Evolutionary conservation across 2,113 vertebrate species (phyloP).

Genomic region (Micronisus gabar): DNA sequence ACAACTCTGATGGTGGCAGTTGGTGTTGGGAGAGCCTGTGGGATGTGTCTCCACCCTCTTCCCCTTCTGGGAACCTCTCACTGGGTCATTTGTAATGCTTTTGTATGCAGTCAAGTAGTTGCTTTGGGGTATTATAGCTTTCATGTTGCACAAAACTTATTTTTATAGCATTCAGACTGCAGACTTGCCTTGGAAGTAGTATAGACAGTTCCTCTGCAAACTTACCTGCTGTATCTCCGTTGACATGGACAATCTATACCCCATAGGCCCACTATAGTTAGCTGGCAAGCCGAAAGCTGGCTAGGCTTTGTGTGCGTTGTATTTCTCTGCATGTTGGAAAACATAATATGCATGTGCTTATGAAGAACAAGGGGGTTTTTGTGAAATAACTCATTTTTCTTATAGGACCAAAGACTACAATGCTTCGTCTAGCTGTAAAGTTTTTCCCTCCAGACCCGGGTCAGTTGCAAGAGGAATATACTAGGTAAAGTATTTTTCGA

Average conservation of each 20-base stretch:
- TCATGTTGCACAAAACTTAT: rapidly evolving
- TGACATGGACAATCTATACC: neutral
- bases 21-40: neutral
- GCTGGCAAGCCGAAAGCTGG: neutral
- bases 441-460: constrained; percentile 97
- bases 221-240: neutral
- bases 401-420: constrained; percentile 86
- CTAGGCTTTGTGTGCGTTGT: neutral
- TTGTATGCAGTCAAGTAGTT: neutral
- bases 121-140: neutral
- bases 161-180: neutral
- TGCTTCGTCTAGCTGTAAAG: constrained; percentile 92
- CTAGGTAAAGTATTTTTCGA: constrained; percentile 74
- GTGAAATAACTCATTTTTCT: neutral
- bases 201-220: neutral
- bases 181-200: neutral
- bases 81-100: neutral
- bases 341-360: neutral
- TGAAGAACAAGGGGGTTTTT: neutral
- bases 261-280: neutral
- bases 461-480: constrained; percentile 95
- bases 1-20: neutral
- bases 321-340: neutral
- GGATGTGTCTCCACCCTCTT: neutral
- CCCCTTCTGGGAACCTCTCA: neutral